Conservation (phyloP, 1,140 invertebrate species). For the Cotesia chilonis region DNA sequence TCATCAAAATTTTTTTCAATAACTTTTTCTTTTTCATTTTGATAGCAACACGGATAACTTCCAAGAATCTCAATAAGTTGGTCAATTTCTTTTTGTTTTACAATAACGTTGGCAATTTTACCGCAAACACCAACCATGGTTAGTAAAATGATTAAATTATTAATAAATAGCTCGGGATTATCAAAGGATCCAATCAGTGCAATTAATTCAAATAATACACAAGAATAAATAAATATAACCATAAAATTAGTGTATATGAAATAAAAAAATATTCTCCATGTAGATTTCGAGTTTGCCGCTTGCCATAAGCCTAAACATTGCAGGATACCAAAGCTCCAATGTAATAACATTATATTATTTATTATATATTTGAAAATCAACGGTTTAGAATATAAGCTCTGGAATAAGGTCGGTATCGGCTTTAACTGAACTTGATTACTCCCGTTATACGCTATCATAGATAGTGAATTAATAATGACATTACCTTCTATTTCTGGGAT, state of each 20-base stretch:
- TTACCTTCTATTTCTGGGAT: too few species aligned
- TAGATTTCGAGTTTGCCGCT: not conserved
- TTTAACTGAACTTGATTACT: too few species aligned
- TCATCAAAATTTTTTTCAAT: not conserved
- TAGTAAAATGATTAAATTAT: slow-evolving; percentile 41
- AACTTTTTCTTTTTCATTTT: not conserved
- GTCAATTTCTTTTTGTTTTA: slow-evolving; percentile 28
- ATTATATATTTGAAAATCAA: too few species aligned
- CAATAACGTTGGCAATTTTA: slow-evolving; percentile 33
- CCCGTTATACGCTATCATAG: too few species aligned
- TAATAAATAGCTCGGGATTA: slow-evolving; percentile 25
- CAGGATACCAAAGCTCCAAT: slow-evolving; percentile 20
- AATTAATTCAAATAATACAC: too few species aligned
- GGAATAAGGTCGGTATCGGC: too few species aligned
- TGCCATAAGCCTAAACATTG: slow-evolving; percentile 26
- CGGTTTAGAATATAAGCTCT: too few species aligned
- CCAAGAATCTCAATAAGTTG: slow-evolving; percentile 21
- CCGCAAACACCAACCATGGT: slow-evolving; percentile 28
- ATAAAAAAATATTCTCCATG: not conserved
- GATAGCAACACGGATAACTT: slow-evolving; percentile 31
- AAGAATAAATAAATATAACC: too few species aligned
- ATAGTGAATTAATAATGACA: too few species aligned
- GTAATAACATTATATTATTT: slow-evolving; percentile 20
- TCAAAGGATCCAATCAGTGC: not conserved
- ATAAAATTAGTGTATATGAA: too few species aligned